Evolutionary conservation across 30 jellyfish, hydroid and myxozoan genomes (phyloP), one percentile per base, ranked within the genome.

Genomic region (Catostylus mosaicus): DNA sequence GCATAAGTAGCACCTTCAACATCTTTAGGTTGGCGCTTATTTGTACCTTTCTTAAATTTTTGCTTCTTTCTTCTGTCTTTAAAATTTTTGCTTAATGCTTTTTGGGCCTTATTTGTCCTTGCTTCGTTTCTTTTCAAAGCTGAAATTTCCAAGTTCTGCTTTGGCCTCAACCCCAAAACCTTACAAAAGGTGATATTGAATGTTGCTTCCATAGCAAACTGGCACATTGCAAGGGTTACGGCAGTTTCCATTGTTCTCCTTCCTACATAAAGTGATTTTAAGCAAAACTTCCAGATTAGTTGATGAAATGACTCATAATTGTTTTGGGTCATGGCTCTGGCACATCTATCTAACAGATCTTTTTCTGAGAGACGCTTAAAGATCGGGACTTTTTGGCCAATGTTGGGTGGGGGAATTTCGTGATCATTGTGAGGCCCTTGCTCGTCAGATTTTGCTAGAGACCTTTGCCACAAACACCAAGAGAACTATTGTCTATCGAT

Each of bases 381-480:
- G 23, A 68, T 32, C 5, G 80, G 80, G 23, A 68, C 59, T 10
- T 26, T 10, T 68, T 32, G 29, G 16, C 62, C 1, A 35, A 35
- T 10, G 16, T 23, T 33, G 5, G 80, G 59, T 3, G 59, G 59
- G 20, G 20, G 18, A 27, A 27, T 50, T 27, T 50, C 24, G 20
- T 50, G 0, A 8, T 50, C 63, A 23, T 18, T 72, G 37, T 40
- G 75, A 30, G 19, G 57, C 0, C 16, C 61, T 16, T 12, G 80
- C 0, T 8, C 20, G 7, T 45, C 38, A 3, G 40, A 31, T 43
- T 50, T 54, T 7, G 88, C 83, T 23, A 8, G 63, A 12, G 66
- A 31, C 33, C 88, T 34, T 52, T 76, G 64, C 83, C 83, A 76
- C 31, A 76, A 76, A 63, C 78, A 76, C 88, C 80, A 76, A 16